Percentiles rank a stretch among this genome's conserved stretches.
These are phyloP conservation scores for Falco novaeseelandiae DNA, from an alignment of 2,797 vertebrate genomes.

Conservation along the genomic window DNA sequence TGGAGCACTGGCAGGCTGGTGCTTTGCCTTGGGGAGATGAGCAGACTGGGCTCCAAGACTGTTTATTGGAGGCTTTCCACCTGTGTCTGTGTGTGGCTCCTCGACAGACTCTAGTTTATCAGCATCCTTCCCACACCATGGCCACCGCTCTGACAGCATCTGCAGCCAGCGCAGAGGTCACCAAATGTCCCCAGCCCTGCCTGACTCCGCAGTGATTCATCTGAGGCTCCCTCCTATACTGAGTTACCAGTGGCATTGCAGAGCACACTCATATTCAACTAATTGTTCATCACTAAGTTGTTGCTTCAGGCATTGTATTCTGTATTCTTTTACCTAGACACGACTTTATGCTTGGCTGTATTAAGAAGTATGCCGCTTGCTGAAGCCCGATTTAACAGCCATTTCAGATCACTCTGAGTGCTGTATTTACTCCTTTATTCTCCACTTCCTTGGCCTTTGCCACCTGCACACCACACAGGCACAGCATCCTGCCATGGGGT, in stretches of 20 bases:
- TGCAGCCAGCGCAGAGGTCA: not conserved
- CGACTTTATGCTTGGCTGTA: not conserved
- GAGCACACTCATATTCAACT: not conserved
- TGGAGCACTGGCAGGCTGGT: accelerated
- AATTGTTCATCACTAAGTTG: not conserved
- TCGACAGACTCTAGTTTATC: not conserved
- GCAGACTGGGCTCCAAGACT: not conserved
- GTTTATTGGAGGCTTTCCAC: not conserved
- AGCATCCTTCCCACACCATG: not conserved
- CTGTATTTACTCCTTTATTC: not conserved
- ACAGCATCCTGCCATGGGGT: not conserved
- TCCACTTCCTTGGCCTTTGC: not conserved
- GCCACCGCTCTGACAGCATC: not conserved
- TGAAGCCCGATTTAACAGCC: not conserved
- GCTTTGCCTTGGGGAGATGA: not conserved
- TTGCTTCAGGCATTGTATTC: not conserved
- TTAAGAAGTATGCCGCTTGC: not conserved
- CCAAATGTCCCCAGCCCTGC: not conserved
- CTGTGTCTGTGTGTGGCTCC: not conserved
- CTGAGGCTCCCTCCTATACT: not conserved
- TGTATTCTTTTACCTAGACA: not conserved
- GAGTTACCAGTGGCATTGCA: not conserved
- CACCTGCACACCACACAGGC: not conserved
- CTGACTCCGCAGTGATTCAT: not conserved
- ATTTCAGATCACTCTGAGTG: not conserved